Evolutionary conservation across 2,888 invertebrate genomes (phyloP).

Genomic region (Dryadula phaetusa): DNA sequence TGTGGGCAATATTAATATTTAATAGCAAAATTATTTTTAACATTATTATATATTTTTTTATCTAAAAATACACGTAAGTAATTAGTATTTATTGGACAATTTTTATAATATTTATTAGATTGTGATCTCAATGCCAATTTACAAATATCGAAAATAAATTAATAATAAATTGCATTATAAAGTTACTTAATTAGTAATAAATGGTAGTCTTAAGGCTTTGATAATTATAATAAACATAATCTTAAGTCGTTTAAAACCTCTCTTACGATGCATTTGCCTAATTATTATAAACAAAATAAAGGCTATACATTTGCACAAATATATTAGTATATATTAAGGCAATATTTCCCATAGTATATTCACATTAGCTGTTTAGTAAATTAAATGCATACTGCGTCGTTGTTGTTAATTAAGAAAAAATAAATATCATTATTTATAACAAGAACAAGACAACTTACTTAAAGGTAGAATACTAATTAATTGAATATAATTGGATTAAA

Average conservation of each 20-base stretch:
- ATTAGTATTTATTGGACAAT: neutral
- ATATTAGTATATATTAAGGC: neutral
- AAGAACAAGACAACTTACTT: slow-evolving; percentile 49
- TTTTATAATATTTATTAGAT: neutral
- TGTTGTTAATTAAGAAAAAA: slow-evolving; percentile 28
- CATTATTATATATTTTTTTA: neutral
- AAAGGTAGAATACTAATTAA: slow-evolving; percentile 47
- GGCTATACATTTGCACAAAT: neutral
- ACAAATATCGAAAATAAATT: neutral
- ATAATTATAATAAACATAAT: slow-evolving; percentile 14
- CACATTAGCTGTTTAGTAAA: slow-evolving; percentile 17
- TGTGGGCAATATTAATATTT: slow-evolving; percentile 4
- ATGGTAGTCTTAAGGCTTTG: slow-evolving; percentile 9
- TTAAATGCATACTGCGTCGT: slow-evolving; percentile 21
- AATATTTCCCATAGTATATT: slow-evolving; percentile 12
- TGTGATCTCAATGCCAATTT: neutral
- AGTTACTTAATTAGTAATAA: slow-evolving; percentile 16
- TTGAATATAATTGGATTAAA: slow-evolving; percentile 46
- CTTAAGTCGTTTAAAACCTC: slow-evolving; percentile 4
- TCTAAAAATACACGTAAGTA: neutral
- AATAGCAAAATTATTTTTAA: neutral
- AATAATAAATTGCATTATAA: neutral
- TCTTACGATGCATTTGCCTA: slow-evolving; percentile 10
- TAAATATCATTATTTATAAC: slow-evolving; percentile 32
- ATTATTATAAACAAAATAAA: slow-evolving; percentile 9